Evolutionary conservation across 2,888 invertebrate species (phyloP), one percentile per base, ranked within the genome.

Genomic region (Liodrosophila aerea): DNA sequence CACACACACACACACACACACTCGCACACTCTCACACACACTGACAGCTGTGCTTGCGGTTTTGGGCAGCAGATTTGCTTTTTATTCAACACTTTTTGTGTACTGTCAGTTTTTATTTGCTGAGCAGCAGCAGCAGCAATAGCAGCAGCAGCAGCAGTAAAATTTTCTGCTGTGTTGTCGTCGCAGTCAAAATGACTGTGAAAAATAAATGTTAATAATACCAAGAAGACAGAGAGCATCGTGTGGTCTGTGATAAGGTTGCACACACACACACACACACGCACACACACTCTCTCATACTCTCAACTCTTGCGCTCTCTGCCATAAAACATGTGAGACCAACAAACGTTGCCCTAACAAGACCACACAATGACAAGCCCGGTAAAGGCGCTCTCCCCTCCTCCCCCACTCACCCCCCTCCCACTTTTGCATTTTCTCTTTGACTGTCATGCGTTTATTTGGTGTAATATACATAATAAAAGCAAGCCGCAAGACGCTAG

Each of bases 201-300:
- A 76, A 76, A 82, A 82, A 87, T 84, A 86, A 85, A 86, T 85
- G 85, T 80, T 83, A 87, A 85, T 83, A n/a, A 77, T 69, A 83
- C 60, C 61, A 60, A 64, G 60, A 67, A n/a, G 58, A 54, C 31
- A 51, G 41, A 41, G 39, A 45, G 71, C 37, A 49, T 39, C 52
- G 65, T 70, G 61, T 57, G 69, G 69, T 65, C 50, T 56, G 36
- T 53, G 70, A 70, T 69, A 70, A 64, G 71, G 39, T 45, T 39
- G 29, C 47, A 33, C 12, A 46, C 49, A 56, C 12, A 56, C 40
- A 46, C 36, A 40, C 54, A 43, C 40, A 15, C 33, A 27, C 11
- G 43, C 34, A 31, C 30, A 13, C 27, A 40, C 11, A 7, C 27
- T 11, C 8, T 11, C n/a, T 13, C 27, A 41, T 33, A 27, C 22